These are phyloP conservation scores for Pantala flavescens DNA, from an alignment of 1,140 invertebrate genomes.

Conservation along the genomic window DNA sequence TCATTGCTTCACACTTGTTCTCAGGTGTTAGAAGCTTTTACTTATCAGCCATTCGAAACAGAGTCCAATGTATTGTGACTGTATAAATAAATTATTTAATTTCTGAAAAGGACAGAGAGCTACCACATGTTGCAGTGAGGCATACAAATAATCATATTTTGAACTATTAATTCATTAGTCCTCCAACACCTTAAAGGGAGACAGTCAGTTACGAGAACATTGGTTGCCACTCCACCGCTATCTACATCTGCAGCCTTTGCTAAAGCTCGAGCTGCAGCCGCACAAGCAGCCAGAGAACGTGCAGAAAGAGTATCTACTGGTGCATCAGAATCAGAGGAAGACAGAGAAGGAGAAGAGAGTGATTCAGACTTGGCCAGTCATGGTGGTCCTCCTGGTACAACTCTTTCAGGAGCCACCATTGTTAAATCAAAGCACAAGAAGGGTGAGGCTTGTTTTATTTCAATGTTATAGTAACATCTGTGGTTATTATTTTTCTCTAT, in stretches of 20 bases:
- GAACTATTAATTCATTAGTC: not conserved
- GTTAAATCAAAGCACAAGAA: constrained; percentile 2
- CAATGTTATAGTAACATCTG: not conserved
- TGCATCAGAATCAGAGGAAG: not conserved
- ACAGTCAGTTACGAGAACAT: not conserved
- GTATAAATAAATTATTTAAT: too few species aligned
- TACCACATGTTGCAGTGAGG: too few species aligned
- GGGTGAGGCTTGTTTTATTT: not conserved
- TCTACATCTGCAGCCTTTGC: not conserved
- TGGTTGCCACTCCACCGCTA: not conserved
- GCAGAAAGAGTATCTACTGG: constrained; percentile 23
- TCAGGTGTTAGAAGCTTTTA: too few species aligned
- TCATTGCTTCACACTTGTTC: too few species aligned
- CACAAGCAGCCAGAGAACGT: constrained; percentile 22
- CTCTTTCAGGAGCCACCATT: not conserved
- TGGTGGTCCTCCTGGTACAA: not conserved
- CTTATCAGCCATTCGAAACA: too few species aligned
- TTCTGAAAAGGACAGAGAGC: too few species aligned
- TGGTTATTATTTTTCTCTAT: too few species aligned
- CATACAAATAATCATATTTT: not conserved
- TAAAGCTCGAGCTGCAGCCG: not conserved
- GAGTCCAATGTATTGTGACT: too few species aligned
- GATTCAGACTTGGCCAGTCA: constrained; percentile 20
- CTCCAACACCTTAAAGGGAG: not conserved
- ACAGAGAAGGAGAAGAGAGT: constrained; percentile 16